Base-by-base conservation (phyloP, 2,797 vertebrate genomes). In the Mus caroli region DNA sequence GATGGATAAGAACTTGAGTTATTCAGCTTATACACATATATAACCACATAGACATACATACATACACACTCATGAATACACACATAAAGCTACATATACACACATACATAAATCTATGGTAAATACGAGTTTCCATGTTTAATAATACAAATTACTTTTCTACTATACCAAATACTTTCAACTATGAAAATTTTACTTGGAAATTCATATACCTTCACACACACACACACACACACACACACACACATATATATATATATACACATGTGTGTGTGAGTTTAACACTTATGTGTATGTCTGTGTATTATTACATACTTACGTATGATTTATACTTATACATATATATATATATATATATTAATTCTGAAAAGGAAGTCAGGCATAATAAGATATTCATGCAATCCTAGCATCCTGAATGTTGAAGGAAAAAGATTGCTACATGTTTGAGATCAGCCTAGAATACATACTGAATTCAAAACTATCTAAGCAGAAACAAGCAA, bases 91-190 rank as follows among this genome's bases (percentile, higher is more conserved):
- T 3, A 56, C 11, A 67, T 20, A 40, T 6, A 83, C 56, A 62
- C 3, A 37, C 1, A 31, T 10, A 20, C 2, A 40, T 24, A 40
- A 60, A 58, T 28, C 20, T 40, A 17, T 60, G 50, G 73, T 60
- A 7, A 62, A 56, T 37, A 95, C 89, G 82, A 87, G 86, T 69
- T 10, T 11, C 14, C 34, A 73, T 17, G 0, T 71, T 3, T 50
- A 64, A 86, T 37, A 93, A 94, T 91, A 90, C 76, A 90, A 78
- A 73, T 46, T 58, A 60, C 5, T 64, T 94, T 71, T 13, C 17
- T 62, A 71, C 46, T 71, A 40, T 28, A 73, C 3, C 46, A 84
- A 92, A 89, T 75, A 2, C 8, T 37, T 82, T 14, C 75, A 92
- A 69, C 56, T 89, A 31, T 79, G 52, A 93, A 93, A 64, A 56